Conservation (phyloP, 1,140 invertebrate species). For the Lordiphosa collinella region DNA sequence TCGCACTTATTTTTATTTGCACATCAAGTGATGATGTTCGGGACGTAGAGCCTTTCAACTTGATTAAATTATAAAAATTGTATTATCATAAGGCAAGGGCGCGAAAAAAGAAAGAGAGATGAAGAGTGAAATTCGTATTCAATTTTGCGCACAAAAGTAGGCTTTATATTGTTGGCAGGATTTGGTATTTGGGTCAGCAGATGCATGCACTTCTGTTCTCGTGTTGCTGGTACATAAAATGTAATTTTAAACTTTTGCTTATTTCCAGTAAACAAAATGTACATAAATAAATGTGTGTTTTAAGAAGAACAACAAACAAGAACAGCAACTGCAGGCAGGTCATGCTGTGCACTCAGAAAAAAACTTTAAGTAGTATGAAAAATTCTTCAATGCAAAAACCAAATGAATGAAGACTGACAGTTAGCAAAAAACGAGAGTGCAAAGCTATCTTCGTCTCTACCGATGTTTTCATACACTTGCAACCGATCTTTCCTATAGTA, state of each 20-base stretch:
- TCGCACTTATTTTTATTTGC: slow-evolving; percentile 73
- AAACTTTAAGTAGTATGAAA: no score
- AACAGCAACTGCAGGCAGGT: not conserved
- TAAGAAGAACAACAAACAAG: slow-evolving; percentile 13
- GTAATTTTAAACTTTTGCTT: slow-evolving; percentile 67
- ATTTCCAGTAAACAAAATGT: slow-evolving; percentile 18
- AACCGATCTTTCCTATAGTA: no score
- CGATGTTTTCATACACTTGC: no score
- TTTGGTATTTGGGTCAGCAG: slow-evolving; percentile 64
- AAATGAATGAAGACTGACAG: no score
- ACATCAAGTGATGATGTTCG: slow-evolving; percentile 39
- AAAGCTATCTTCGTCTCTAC: no score
- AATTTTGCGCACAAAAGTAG: slow-evolving; percentile 29
- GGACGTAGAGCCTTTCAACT: slow-evolving; percentile 42
- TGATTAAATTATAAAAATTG: slow-evolving; percentile 76
- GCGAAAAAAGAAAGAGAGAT: not conserved
- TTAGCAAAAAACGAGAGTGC: no score
- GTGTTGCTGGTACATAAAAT: slow-evolving; percentile 47
- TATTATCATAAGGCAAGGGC: slow-evolving; percentile 54
- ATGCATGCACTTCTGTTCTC: slow-evolving; percentile 36
- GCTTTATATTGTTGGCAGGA: slow-evolving; percentile 19
- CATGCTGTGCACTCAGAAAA: not conserved
- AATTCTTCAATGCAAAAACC: no score
- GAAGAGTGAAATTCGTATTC: slow-evolving; percentile 15
- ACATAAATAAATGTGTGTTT: slow-evolving; percentile 58